Evolutionary conservation across 2,797 vertebrate genomes (phyloP), one percentile per base, ranked within the genome.

Genomic region (Mallotus villosus): DNA sequence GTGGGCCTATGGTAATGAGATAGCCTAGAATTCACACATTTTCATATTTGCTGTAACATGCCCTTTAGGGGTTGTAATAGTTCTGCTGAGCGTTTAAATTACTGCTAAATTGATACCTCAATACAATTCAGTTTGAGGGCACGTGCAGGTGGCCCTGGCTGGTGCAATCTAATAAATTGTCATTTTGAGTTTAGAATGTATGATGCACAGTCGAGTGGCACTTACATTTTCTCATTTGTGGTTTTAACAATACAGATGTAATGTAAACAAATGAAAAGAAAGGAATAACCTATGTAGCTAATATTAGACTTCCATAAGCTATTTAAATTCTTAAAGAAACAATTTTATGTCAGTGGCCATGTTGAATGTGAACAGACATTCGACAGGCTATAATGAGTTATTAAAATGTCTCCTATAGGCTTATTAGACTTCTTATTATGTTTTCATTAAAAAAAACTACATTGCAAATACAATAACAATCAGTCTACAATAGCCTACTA

Each of bases 21-120:
- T 93, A 89, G 32, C 32, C 4, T 5, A 17, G 92, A 93, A 90
- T 90, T 84, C 92, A 91, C 91, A 88, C 93, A 90, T 94, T 94
- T 94, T 94, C 89, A 94, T 92, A 94, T 95, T 94, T 92, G 90
- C 83, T 91, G 91, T 86, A 93, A 95, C 95, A 77, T 92, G 83
- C 84, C 89, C 88, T 93, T 88, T 89, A 88, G 79, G 85, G 84
- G 81, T 89, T 93, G 89, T 79, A 84, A 86, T 77, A 32, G 77
- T 88, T 85, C 79, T 77, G 63, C 72, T 78, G 90, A 90, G 91
- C 92, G 89, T 94, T 95, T 92, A 92, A 93, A 93, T 92, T 91
- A 91, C 74, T 82, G 84, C 82, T 89, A 88, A 95, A 95, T 94
- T 94, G 92, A 89, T 84, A 86, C 73, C 58, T 80, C 86, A 78